Evolutionary conservation across 2,888 invertebrate genomes (phyloP).

Genomic region (Hartigia nigra): DNA sequence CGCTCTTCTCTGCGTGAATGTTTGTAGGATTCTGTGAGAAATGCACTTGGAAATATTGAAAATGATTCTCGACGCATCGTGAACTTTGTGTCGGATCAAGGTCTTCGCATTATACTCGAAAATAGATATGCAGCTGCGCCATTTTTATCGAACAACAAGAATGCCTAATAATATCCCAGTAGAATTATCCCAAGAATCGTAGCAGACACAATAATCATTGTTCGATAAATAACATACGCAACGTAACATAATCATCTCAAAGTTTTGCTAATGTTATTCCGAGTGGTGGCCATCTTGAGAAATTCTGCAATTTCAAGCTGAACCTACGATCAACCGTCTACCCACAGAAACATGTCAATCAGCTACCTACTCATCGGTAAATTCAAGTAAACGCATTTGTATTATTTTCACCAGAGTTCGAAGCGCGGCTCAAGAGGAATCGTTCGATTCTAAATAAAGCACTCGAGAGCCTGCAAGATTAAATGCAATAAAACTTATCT

Average conservation of each 20-base stretch:
- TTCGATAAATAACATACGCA: not conserved
- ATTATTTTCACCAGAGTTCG: not conserved
- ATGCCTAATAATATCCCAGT: not conserved
- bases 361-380: not conserved
- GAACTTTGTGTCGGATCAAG: not conserved
- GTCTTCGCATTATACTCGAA: not conserved
- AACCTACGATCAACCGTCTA: not conserved
- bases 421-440: conserved; percentile 10
- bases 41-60: not conserved
- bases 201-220: not conserved
- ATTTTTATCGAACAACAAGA: not conserved
- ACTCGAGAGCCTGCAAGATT: conserved; percentile 42
- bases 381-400: not conserved
- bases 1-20: not conserved
- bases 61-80: not conserved
- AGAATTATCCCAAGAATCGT: not conserved
- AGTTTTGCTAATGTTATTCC: not conserved
- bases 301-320: not conserved
- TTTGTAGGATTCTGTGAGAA: not conserved
- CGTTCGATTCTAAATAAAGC: conserved; percentile 50
- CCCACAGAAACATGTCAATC: not conserved
- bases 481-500: conserved; percentile 50
- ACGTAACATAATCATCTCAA: not conserved
- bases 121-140: not conserved
- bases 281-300: not conserved